phyloP scores from a whole-genome alignment of 2,797 vertebrate genomes.

The Pelochelys cantorii region DNA sequence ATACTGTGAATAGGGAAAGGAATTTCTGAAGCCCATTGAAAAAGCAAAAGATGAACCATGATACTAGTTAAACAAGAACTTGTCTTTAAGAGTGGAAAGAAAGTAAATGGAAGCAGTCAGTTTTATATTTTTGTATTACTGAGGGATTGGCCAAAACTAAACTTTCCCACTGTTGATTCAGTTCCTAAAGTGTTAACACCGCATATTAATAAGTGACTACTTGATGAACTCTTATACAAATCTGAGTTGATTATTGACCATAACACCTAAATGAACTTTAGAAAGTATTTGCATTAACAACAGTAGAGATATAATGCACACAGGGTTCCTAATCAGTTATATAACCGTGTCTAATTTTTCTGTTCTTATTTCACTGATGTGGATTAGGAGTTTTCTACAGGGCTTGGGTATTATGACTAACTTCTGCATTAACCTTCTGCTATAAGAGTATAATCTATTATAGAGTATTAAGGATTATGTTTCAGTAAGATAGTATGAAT shows the following conservation, averaged over 20 bases:
- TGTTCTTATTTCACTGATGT: not conserved
- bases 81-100: not conserved
- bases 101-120: not conserved
- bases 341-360: not conserved
- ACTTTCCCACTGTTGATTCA: not conserved
- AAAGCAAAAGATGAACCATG: not conserved
- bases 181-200: not conserved
- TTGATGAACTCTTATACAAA: not conserved
- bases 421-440: not conserved
- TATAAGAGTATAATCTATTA: not conserved
- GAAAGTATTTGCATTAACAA: no score
- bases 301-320: not conserved
- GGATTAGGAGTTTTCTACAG: not conserved
- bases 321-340: not conserved
- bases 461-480: not conserved
- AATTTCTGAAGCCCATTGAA: not conserved
- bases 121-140: not conserved
- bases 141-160: not conserved
- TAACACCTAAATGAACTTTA: not conserved
- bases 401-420: not conserved
- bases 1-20: not conserved
- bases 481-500: not conserved
- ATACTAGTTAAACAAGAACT: not conserved
- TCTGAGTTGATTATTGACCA: conserved; percentile 3
- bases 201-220: not conserved